These are phyloP conservation scores for Scalopus aquaticus DNA, from an alignment of 2,113 vertebrate genomes.

Conservation along the genomic window DNA sequence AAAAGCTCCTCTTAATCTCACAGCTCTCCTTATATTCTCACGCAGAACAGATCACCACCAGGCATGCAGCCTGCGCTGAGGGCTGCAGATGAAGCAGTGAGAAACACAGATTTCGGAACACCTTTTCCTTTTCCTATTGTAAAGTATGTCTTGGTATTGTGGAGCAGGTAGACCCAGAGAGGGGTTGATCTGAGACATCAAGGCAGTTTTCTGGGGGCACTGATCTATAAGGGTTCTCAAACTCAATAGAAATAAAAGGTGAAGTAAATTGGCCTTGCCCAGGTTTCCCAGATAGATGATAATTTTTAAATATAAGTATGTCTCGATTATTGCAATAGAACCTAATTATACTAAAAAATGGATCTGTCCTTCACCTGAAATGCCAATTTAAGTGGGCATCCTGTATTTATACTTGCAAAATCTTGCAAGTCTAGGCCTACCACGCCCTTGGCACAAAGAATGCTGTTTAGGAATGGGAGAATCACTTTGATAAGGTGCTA, in stretches of 20 bases:
- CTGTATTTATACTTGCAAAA: slow-evolving; percentile 20
- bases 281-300: neutral
- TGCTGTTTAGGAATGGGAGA: neutral
- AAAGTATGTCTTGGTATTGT: neutral
- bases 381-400: neutral
- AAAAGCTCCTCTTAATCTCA: neutral
- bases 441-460: neutral
- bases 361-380: neutral
- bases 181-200: neutral
- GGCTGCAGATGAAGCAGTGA: too few relatives aligned
- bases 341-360: neutral
- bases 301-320: neutral
- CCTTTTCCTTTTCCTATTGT: neutral
- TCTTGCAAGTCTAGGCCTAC: neutral
- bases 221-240: neutral
- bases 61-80: too few relatives aligned
- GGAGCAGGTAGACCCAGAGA: neutral
- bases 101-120: neutral
- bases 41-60: neutral
- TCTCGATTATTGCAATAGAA: neutral
- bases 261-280: neutral
- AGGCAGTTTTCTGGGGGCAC: neutral
- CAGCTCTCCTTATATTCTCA: neutral
- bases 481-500: neutral
- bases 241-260: neutral